Evolutionary conservation across 2,888 invertebrate genomes (phyloP), one percentile per base, ranked within the genome.

Genomic region (Andrena marginata): DNA sequence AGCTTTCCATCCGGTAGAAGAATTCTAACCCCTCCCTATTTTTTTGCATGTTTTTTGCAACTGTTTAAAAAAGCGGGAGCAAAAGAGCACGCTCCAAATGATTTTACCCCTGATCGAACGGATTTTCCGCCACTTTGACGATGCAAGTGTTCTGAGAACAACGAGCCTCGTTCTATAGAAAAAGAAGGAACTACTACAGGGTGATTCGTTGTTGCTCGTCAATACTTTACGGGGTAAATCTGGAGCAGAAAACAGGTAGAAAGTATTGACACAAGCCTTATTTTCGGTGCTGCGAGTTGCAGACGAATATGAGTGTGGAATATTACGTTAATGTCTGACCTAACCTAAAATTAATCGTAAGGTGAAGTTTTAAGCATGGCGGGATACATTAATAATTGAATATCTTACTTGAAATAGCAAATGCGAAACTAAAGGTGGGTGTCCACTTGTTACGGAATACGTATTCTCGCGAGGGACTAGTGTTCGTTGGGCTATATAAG

Each of bases 71-170:
- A 48, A 60, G 23, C 3, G 10, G 2, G 20, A 10, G 29, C 23
- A 67, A 77, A 68, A 31, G 20, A 56, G 23, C 33, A 56, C 35
- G 54, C 33, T 29, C 80, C 35, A 67, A 63, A 63, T 71, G 60
- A 48, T 68, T 68, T 67, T 48, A 62, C 51, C 80, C n/a, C 13
- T 48, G 56, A 35, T 63, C 80, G 80, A 80, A 72, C 60, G 33
- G 54, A 16, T 72, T 80, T 67, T 72, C 62, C 72, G 35, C 26
- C 29, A 8, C 29, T 23, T 54, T 26, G 26, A 54, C 60, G n/a
- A 35, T 6, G 64, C 63, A 48, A 77, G 23, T 49, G 68, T 35
- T 59, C 63, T 56, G 33, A 29, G 78, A 64, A 79, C 56, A 42
- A 13, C 16, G 70, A 35, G 59, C 3, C 67, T 29, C 0, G 35